phyloP scores from a whole-genome alignment of 2,888 invertebrate genomes.

The Prosopocoilus inquinatus region DNA sequence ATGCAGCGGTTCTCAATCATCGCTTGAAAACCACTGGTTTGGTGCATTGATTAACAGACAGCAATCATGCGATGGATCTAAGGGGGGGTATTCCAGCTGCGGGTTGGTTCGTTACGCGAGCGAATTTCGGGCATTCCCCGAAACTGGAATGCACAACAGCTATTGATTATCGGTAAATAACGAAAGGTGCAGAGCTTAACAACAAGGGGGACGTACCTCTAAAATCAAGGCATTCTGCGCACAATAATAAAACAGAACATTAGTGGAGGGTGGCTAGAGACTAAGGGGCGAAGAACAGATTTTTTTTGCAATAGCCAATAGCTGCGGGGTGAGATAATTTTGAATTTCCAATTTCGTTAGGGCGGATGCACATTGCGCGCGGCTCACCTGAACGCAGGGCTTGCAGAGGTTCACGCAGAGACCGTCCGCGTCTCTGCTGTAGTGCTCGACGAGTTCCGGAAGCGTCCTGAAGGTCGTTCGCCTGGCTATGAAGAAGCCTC shows the following conservation, averaged over 20 bases:
- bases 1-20: too few relatives aligned
- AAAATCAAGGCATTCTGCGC: constrained; percentile 35
- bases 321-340: too few relatives aligned
- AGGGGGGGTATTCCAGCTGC: too few relatives aligned
- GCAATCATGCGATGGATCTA: too few relatives aligned
- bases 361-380: not conserved
- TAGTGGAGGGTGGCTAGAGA: constrained; percentile 6
- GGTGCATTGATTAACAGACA: too few relatives aligned
- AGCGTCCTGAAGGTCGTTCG: constrained; percentile 96
- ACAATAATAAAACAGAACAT: constrained; percentile 27
- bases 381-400: constrained; percentile 83
- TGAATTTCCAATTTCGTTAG: too few relatives aligned
- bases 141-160: constrained; percentile 18
- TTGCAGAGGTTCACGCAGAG: constrained; percentile 96
- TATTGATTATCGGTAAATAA: constrained; percentile 24
- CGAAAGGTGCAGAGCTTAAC: constrained; percentile 10
- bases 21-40: too few relatives aligned
- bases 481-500: constrained; percentile 98
- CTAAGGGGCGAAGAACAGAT: not conserved
- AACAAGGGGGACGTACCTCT: constrained; percentile 31
- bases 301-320: not conserved
- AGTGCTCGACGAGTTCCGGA: constrained; percentile 96
- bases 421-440: constrained; percentile 96
- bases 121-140: not conserved
- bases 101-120: too few relatives aligned